Base-by-base conservation (phyloP, 2,888 invertebrate genomes). In the Prosapia bicincta region DNA sequence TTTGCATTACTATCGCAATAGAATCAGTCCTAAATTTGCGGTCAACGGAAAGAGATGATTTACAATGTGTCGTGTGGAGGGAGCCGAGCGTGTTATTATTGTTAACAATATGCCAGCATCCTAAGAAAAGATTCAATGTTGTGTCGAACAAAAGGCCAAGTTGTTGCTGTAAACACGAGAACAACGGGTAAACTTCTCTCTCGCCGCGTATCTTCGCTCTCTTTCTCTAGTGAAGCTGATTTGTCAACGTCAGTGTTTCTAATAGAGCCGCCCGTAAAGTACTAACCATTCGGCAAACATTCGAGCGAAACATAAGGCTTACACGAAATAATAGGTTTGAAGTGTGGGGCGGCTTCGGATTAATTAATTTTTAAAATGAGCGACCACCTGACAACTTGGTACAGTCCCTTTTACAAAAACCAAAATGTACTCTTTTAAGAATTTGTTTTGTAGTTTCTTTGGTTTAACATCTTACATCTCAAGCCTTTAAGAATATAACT, bases 221-320 rank as follows among this genome's bases (percentile, higher is more conserved):
- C 38, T 15, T 20, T 2, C 54, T 54, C 54, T 54, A 9, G 54
- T 20, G 67, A 26, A 72, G 67, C 67, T 72, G 72, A 72, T 72
- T 38, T 72, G 72, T 72, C 72, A 72, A 66, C 66, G 72, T 72
- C 72, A 72, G 66, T 54, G 54, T 54, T 54, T 54, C 54, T 54
- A 54, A 54, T 54, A 54, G 54, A 54, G 54, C 54, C 54, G 54
- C 54, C 20, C 20, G 54, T 54, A 54, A 54, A 20, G 1, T 54
- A 54, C 54, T 54, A 54, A 26, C 72, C 26, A 65, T 72, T 65
- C 72, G 6, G 28, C 54, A 72, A 72, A 72, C 72, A 72, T 72
- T 20, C 20, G 20, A 20, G 54, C 54, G 20, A 54, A 54, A 20
- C 54, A 54, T 20, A 54, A 54, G 54, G 54, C 54, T 54, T 54